These are phyloP conservation scores for Dendropsophus ebraccatus DNA, from an alignment of 2,113 vertebrate genomes.

Conservation along the genomic window DNA sequence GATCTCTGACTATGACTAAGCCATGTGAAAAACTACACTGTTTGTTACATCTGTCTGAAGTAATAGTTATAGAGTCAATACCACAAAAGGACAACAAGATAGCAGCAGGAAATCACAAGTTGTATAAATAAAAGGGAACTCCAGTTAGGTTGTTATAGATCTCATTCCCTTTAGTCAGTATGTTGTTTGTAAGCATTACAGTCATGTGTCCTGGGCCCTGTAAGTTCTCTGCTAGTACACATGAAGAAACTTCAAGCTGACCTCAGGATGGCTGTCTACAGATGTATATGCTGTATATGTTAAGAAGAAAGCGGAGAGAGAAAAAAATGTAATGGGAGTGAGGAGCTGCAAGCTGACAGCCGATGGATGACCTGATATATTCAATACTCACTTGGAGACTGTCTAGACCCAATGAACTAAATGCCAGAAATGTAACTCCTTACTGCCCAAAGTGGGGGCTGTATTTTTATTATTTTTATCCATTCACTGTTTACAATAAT, in stretches of 20 bases:
- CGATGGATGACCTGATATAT: too few species aligned
- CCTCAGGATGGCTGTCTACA: not conserved
- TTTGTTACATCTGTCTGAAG: not conserved
- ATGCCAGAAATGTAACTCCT: too few species aligned
- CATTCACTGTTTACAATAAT: too few species aligned
- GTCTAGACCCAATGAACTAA: too few species aligned
- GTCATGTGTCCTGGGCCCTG: too few species aligned
- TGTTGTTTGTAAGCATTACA: not conserved
- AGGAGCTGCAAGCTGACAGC: not conserved
- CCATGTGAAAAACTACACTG: not conserved
- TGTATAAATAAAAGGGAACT: not conserved
- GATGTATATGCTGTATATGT: too few species aligned
- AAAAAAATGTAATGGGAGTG: too few species aligned
- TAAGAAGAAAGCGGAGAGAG: too few species aligned
- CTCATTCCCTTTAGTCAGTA: not conserved
- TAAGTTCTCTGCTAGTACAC: not conserved
- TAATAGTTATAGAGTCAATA: not conserved
- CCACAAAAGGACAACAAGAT: not conserved
- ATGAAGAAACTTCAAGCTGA: not conserved
- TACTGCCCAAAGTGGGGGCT: too few species aligned
- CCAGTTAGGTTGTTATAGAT: not conserved
- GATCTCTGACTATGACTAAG: constrained; percentile 30
- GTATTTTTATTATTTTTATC: too few species aligned
- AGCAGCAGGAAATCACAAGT: not conserved
- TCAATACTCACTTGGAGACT: too few species aligned